A percentile compares a stretch with the other conserved stretches of the same genome.
phyloP scores from a whole-genome alignment of 2,888 invertebrate genomes.

The Alsophila aescularia region DNA sequence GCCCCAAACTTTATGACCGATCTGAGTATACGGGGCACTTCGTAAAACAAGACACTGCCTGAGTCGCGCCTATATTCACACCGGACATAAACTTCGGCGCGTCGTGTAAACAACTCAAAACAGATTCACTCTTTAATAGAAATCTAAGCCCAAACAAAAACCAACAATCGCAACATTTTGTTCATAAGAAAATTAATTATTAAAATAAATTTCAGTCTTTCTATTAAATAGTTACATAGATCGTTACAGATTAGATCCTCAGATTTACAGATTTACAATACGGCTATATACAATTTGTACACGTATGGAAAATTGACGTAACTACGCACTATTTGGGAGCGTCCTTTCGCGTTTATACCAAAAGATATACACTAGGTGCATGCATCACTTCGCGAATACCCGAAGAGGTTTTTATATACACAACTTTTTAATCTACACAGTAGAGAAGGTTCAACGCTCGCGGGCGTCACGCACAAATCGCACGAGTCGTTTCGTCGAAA shows the following conservation, averaged over 20 bases:
- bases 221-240: slow-evolving; percentile 73
- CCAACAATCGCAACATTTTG: slow-evolving; percentile 46
- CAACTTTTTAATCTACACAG: no score
- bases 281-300: slow-evolving; percentile 72
- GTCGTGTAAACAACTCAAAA: no score
- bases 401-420: not conserved
- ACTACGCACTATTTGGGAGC: not conserved
- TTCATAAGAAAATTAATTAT: slow-evolving; percentile 63
- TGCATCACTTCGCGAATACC: not conserved
- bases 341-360: not conserved
- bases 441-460: no score
- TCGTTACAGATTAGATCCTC: slow-evolving; percentile 67
- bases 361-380: not conserved
- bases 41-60: no score
- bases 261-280: slow-evolving; percentile 66
- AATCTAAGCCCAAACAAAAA: slow-evolving; percentile 43
- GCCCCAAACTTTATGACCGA: no score
- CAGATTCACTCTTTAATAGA: slow-evolving; percentile 38
- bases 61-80: no score
- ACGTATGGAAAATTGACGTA: slow-evolving; percentile 39
- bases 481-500: no score
- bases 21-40: no score
- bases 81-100: no score
- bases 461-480: no score
- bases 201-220: slow-evolving; percentile 77